Conservation (phyloP, 2,888 invertebrate genomes). For the Anoplius nigerrimus region DNA sequence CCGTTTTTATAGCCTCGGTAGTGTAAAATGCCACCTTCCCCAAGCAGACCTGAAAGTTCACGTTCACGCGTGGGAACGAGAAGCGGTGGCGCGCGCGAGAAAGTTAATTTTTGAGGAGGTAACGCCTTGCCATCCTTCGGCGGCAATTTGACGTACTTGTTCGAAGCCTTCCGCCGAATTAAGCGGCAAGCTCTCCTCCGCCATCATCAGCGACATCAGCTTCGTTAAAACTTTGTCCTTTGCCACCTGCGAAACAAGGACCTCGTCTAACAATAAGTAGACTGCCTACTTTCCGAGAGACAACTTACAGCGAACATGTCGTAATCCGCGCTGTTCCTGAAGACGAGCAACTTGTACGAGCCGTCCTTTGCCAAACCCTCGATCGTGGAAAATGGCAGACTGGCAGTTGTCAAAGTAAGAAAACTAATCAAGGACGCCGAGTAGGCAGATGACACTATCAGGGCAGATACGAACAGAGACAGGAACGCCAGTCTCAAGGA, state of each 20-base stretch:
- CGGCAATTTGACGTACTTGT: conserved; percentile 42
- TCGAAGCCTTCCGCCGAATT: conserved; percentile 47
- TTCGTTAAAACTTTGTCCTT: conserved; percentile 39
- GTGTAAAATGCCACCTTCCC: conserved; percentile 58
- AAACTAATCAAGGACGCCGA: conserved; percentile 64
- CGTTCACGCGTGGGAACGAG: background rate
- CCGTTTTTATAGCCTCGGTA: conserved; percentile 48
- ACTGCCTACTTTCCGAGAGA: background rate
- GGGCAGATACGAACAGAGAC: conserved; percentile 59
- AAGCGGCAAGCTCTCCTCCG: conserved; percentile 47
- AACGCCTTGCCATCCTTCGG: no score
- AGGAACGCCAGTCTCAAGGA: conserved; percentile 60
- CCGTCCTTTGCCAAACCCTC: conserved; percentile 59
- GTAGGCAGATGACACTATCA: conserved; percentile 61
- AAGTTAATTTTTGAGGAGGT: no score
- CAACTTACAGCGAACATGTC: conserved; percentile 53
- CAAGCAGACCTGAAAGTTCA: conserved; percentile 54
- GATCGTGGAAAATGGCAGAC: conserved; percentile 60
- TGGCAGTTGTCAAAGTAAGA: conserved; percentile 44
- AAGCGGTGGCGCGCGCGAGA: background rate
- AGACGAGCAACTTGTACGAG: conserved; percentile 58
- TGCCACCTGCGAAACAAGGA: conserved; percentile 13
- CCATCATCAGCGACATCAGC: conserved; percentile 47
- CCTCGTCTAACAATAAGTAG: background rate
- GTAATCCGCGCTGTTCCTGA: conserved; percentile 57